phyloP scores from a whole-genome alignment of 2,888 invertebrate species.

The Lagria hirta region DNA sequence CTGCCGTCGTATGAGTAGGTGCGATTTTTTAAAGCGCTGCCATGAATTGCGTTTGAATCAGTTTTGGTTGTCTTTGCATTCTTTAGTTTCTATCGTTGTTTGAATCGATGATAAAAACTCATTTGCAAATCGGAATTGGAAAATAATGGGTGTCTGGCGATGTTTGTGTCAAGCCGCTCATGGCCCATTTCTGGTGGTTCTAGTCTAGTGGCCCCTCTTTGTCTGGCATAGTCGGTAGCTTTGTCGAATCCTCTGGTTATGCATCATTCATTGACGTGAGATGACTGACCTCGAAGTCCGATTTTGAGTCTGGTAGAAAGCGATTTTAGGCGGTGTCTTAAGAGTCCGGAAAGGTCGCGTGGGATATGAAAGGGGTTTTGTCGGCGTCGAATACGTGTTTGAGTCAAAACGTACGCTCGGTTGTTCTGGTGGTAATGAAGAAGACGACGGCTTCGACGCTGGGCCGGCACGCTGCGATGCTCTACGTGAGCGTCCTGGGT shows the following conservation, averaged over 20 bases:
- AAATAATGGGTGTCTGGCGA: slow-evolving; percentile 47
- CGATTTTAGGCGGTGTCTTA: slow-evolving; percentile 4
- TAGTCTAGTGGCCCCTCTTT: slow-evolving; percentile 21
- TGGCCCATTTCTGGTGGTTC: slow-evolving; percentile 4
- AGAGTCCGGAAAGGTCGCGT: slow-evolving; percentile 7
- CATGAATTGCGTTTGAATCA: no score
- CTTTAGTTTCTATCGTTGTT: slow-evolving; percentile 42
- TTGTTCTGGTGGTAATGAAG: slow-evolving; percentile 28
- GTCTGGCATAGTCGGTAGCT: slow-evolving; percentile 24
- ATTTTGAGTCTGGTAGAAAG: slow-evolving; percentile 7
- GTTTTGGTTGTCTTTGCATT: no score
- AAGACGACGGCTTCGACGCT: slow-evolving; percentile 29
- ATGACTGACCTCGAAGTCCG: slow-evolving; percentile 30
- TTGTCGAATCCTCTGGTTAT: slow-evolving; percentile 23
- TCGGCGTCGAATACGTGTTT: slow-evolving; percentile 22
- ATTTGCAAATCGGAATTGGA: slow-evolving; percentile 45
- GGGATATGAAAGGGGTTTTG: slow-evolving; percentile 9
- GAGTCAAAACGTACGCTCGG: slow-evolving; percentile 20
- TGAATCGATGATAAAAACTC: slow-evolving; percentile 47
- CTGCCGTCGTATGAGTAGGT: no score
- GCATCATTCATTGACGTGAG: slow-evolving; percentile 38
- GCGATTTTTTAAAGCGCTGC: no score
- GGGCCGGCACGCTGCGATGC: slow-evolving; percentile 33
- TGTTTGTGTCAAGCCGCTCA: slow-evolving; percentile 19
- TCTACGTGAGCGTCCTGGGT: slow-evolving; percentile 43